These are phyloP conservation scores for Galago senegalensis DNA, from an alignment of 2,797 vertebrate species.

Conservation along the genomic window DNA sequence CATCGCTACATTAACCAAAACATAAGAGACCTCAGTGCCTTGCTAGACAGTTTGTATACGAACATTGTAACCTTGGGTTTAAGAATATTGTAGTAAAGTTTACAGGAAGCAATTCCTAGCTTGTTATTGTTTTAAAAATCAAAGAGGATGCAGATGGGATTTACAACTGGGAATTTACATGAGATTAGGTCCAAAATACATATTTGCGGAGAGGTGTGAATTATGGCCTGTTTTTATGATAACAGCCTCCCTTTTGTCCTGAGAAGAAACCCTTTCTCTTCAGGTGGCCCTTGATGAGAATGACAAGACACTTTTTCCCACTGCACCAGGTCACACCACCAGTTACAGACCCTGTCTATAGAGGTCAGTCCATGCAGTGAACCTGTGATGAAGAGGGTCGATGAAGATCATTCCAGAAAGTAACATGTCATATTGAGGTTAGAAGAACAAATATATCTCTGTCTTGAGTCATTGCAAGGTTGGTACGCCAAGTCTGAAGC, in stretches of 20 bases:
- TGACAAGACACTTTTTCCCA: neutral
- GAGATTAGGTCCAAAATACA: neutral
- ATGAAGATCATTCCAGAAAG: neutral
- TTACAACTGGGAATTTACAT: neutral
- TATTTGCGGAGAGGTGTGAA: neutral
- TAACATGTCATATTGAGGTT: neutral
- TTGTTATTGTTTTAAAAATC: constrained; percentile 45
- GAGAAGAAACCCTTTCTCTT: neutral
- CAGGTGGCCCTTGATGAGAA: neutral
- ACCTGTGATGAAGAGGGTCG: neutral
- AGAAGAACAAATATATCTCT: neutral
- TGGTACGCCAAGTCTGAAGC: neutral
- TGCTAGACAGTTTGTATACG: neutral
- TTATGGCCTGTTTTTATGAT: neutral
- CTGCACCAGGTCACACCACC: neutral
- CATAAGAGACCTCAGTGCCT: neutral
- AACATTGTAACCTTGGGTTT: neutral
- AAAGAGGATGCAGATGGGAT: neutral
- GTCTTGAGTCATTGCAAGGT: neutral
- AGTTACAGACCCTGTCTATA: neutral
- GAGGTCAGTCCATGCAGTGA: neutral
- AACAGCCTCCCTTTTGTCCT: neutral
- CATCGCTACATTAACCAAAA: neutral
- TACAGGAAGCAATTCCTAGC: neutral
- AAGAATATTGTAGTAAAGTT: neutral